Conservation (phyloP, 2,797 vertebrate species). For the Moxostoma hubbsi region DNA sequence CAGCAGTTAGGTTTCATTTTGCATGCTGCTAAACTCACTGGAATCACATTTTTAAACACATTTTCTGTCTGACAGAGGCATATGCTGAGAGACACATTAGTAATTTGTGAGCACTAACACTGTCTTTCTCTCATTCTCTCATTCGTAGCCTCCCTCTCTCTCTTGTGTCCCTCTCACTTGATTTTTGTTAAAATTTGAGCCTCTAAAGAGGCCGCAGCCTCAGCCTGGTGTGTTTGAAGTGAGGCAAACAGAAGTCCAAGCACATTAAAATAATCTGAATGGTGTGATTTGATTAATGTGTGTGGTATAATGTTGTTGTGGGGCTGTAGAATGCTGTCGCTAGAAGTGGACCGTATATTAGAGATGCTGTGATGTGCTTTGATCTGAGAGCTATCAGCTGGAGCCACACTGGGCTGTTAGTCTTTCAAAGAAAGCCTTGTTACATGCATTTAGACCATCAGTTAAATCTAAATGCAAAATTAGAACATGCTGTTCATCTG, state of each 20-base stretch:
- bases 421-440: slow-evolving; percentile 47
- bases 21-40: slow-evolving; percentile 69
- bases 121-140: slow-evolving; percentile 68
- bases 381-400: slow-evolving; percentile 80
- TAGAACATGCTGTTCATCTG: slow-evolving; percentile 12
- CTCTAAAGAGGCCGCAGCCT: slow-evolving; percentile 59
- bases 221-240: slow-evolving; percentile 59
- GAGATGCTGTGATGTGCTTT: slow-evolving; percentile 78
- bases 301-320: slow-evolving; percentile 81
- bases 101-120: slow-evolving; percentile 83
- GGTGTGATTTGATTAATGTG: slow-evolving; percentile 80
- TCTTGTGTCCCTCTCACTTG: slow-evolving; percentile 75
- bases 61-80: slow-evolving; percentile 77
- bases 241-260: slow-evolving; percentile 74
- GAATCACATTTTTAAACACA: slow-evolving; percentile 78
- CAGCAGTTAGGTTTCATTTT: slow-evolving; percentile 77
- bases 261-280: slow-evolving; percentile 82
- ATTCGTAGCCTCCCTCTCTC: slow-evolving; percentile 49
- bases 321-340: slow-evolving; percentile 58
- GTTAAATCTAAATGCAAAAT: slow-evolving; percentile 23
- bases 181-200: slow-evolving; percentile 82
- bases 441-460: slow-evolving; percentile 68
- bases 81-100: slow-evolving; percentile 82
- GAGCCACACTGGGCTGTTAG: slow-evolving; percentile 68
- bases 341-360: slow-evolving; percentile 78